These are phyloP conservation scores for Dreissena rostriformis DNA, from an alignment of 1,140 invertebrate species.

Conservation along the genomic window DNA sequence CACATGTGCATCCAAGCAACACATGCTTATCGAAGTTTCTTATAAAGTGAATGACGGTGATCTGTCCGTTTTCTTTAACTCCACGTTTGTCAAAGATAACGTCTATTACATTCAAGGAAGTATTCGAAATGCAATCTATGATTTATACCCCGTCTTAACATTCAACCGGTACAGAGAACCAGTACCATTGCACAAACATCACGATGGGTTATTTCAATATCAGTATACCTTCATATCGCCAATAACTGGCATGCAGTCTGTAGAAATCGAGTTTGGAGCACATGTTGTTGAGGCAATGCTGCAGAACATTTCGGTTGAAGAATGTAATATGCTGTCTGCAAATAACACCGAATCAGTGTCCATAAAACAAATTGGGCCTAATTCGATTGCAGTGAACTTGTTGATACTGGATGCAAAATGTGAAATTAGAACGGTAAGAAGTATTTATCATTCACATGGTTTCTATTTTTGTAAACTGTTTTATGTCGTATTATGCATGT, in stretches of 20 bases:
- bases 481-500: too few species aligned
- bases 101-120: not conserved
- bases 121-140: not conserved
- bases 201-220: too few species aligned
- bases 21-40: not conserved
- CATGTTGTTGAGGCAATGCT: not conserved
- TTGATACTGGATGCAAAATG: slow-evolving; percentile 14
- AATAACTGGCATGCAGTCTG: not conserved
- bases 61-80: too few species aligned
- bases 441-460: not conserved
- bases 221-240: too few species aligned
- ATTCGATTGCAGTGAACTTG: not conserved
- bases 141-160: not conserved
- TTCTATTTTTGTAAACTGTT: too few species aligned
- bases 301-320: not conserved
- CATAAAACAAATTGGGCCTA: slow-evolving; percentile 5
- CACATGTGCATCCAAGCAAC: slow-evolving; percentile 16
- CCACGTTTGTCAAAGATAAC: not conserved
- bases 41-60: not conserved
- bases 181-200: not conserved
- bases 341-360: not conserved
- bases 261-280: not conserved
- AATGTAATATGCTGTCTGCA: not conserved
- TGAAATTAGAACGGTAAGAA: not conserved
- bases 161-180: not conserved